Percentiles rank a stretch among this genome's conserved stretches.
These are phyloP conservation scores for Ammodytes dubius DNA, from an alignment of 2,113 vertebrate species.

Conservation along the genomic window DNA sequence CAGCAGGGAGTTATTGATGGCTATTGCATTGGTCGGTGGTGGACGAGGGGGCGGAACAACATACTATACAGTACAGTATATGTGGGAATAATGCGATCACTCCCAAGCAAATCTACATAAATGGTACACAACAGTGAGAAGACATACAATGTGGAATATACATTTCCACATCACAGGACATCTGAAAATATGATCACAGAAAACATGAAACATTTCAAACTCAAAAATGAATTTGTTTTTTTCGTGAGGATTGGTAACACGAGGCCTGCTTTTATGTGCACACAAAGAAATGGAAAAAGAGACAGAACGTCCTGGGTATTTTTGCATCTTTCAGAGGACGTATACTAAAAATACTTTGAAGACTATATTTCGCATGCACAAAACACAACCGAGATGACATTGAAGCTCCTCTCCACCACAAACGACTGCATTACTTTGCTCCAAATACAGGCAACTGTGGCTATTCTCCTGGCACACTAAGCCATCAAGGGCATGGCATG, in stretches of 20 bases:
- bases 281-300: neutral
- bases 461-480: slow-evolving; percentile 40
- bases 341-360: neutral
- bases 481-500: slow-evolving; percentile 22
- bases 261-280: neutral
- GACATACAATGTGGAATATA: neutral
- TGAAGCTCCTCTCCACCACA: slow-evolving; percentile 13
- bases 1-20: slow-evolving; percentile 58
- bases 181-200: too few relatives aligned
- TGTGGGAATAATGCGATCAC: slow-evolving; percentile 12
- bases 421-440: slow-evolving; percentile 15
- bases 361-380: neutral
- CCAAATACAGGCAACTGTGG: slow-evolving; percentile 58
- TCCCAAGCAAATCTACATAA: slow-evolving; percentile 2
- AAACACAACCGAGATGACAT: slow-evolving; percentile 4
- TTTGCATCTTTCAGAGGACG: neutral
- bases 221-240: too few relatives aligned
- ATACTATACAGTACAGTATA: neutral
- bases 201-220: too few relatives aligned
- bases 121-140: too few relatives aligned
- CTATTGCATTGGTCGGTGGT: slow-evolving; percentile 13
- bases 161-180: too few relatives aligned
- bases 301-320: neutral
- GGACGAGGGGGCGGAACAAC: slow-evolving; percentile 16
- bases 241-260: neutral